Base-by-base conservation (phyloP, 2,797 vertebrate species). In the Tangara arthus region DNA sequence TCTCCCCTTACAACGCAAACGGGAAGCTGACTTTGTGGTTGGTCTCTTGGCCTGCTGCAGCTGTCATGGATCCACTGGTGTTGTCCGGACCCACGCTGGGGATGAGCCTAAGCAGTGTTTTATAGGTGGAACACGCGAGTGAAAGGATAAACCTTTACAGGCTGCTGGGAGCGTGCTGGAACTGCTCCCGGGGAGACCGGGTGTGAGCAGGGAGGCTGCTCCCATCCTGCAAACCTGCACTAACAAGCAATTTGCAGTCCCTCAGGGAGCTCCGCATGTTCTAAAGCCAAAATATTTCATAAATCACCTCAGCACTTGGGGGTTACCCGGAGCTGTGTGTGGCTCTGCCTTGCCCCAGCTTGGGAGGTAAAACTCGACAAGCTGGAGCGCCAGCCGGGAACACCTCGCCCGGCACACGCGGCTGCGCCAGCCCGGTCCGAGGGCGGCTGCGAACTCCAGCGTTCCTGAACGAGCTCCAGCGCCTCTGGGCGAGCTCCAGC, bases 81-180 rank as follows among this genome's bases (percentile, higher is more conserved):
- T 8, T 46, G 12, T 52, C 23, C 1, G 15, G 46, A 35, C 14
- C 23, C 46, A 7, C 0, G 4, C n/a, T 37, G 44, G 18, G 44
- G 52, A 19, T 78, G 77, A 84, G 55, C 57, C 0, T 30, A 15
- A 76, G 60, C n/a, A 17, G 52, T 4, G 14, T 78, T 81, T 44
- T 15, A 19, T 11, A 27, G 66, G 56, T 79, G 28, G 35, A 91
- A 30, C 9, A 42, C 37, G 16, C 2, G 13, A 55, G 23, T 10
- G 13, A 21, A 71, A 87, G 44, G 68, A 50, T n/a, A 57, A 92
- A 85, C 27, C 59, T 91, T 71, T 27, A 9, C 76, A 9, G 57
- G 11, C 15, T 0, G 2, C 50, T 61, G 1, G 3, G 19, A 70
- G 44, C 18, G 1, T 53, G 70, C 57, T n/a, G 22, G 8, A 35